phyloP scores from a whole-genome alignment of 2,797 vertebrate species.

The Lepus townsendii region DNA sequence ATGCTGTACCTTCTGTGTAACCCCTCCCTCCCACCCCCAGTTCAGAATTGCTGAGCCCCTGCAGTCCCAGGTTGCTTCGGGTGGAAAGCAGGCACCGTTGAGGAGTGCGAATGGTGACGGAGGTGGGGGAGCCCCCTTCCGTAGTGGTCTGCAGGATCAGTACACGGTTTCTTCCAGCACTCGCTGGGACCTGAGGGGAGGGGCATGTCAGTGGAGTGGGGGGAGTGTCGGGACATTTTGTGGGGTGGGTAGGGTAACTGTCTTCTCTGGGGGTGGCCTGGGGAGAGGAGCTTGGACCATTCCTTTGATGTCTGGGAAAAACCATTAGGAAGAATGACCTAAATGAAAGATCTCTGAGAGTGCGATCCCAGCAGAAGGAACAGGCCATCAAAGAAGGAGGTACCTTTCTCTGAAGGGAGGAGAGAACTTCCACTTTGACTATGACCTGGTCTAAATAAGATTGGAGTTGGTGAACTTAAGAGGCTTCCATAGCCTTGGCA shows the following conservation, averaged over 20 bases:
- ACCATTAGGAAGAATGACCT: background rate
- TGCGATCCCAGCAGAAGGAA: no score
- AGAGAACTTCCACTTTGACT: no score
- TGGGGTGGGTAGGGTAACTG: background rate
- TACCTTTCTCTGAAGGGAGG: no score
- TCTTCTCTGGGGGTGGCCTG: background rate
- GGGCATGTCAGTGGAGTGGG: background rate
- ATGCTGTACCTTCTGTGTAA: background rate
- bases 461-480: no score
- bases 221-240: background rate
- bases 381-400: no score
- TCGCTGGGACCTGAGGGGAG: background rate
- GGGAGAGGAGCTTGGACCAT: background rate
- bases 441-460: no score
- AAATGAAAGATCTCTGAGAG: no score
- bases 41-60: no score
- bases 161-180: background rate
- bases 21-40: no score
- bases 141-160: background rate
- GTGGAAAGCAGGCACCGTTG: background rate
- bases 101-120: no score
- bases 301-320: background rate
- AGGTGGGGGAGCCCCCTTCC: no score
- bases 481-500: no score
- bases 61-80: background rate